Percentiles rank a stretch among this genome's conserved stretches.
Conservation (phyloP, 2,888 invertebrate species). For the Odontomyia ornata region DNA sequence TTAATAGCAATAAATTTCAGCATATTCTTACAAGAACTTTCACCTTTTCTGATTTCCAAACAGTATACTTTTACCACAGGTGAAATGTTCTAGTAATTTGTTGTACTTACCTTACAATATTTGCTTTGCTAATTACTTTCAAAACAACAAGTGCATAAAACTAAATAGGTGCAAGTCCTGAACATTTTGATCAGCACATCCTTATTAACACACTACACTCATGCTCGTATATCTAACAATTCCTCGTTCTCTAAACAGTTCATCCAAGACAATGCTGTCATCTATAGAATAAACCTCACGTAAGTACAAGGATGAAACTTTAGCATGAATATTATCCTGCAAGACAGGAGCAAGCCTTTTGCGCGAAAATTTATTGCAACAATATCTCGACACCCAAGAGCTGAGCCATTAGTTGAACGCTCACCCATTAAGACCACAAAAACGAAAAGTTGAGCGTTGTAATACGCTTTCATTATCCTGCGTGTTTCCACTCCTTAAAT, state of each 20-base stretch:
- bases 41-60: too few species aligned
- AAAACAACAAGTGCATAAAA: background rate
- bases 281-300: background rate
- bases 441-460: slow-evolving; percentile 39
- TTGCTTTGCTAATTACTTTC: too few species aligned
- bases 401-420: slow-evolving; percentile 30
- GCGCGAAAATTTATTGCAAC: slow-evolving; percentile 41
- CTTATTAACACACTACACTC: background rate
- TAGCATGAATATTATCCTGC: background rate
- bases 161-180: slow-evolving; percentile 1
- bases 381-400: slow-evolving; percentile 29
- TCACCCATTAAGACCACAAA: slow-evolving; percentile 43
- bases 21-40: too few species aligned
- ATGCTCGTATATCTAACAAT: background rate
- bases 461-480: slow-evolving; percentile 39
- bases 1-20: too few species aligned
- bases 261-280: background rate
- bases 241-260: background rate
- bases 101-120: too few species aligned
- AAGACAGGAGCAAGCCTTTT: background rate
- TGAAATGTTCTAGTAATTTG: too few species aligned
- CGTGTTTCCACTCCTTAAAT: slow-evolving; percentile 22
- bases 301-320: background rate
- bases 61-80: too few species aligned
- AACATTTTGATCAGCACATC: background rate